These are phyloP conservation scores for Mormoops blainvillei DNA, from an alignment of 2,113 vertebrate genomes.

Conservation along the genomic window DNA sequence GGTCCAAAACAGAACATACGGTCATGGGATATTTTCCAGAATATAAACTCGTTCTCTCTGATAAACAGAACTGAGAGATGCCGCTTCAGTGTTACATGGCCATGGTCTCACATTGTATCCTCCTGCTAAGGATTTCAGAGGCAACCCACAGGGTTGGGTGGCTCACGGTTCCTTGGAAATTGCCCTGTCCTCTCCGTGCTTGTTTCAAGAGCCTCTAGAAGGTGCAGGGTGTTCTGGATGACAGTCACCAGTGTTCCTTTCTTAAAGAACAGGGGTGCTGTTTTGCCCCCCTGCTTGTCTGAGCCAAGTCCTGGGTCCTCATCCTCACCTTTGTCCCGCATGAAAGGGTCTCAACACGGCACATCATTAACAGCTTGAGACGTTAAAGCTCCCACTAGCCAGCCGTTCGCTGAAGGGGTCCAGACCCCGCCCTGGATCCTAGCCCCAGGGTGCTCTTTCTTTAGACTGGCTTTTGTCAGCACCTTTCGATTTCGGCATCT, in stretches of 20 bases:
- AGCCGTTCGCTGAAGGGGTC: background rate
- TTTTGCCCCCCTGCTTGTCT: background rate
- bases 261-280: background rate
- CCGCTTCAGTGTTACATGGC: background rate
- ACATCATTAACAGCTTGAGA: accelerated
- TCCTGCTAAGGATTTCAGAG: background rate
- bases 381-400: background rate
- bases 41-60: background rate
- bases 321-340: background rate
- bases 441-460: background rate
- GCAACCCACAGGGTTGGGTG: background rate
- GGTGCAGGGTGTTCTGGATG: background rate
- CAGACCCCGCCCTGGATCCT: background rate
- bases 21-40: background rate
- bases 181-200: background rate
- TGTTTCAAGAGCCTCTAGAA: background rate
- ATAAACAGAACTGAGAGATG: background rate
- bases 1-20: background rate
- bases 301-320: background rate
- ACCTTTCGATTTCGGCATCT: background rate
- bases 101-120: background rate
- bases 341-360: background rate
- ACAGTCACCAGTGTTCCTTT: background rate
- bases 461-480: background rate
- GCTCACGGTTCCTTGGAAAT: background rate